These are phyloP conservation scores for Daubentonia madagascariensis DNA, from an alignment of 2,113 vertebrate genomes.

Conservation along the genomic window DNA sequence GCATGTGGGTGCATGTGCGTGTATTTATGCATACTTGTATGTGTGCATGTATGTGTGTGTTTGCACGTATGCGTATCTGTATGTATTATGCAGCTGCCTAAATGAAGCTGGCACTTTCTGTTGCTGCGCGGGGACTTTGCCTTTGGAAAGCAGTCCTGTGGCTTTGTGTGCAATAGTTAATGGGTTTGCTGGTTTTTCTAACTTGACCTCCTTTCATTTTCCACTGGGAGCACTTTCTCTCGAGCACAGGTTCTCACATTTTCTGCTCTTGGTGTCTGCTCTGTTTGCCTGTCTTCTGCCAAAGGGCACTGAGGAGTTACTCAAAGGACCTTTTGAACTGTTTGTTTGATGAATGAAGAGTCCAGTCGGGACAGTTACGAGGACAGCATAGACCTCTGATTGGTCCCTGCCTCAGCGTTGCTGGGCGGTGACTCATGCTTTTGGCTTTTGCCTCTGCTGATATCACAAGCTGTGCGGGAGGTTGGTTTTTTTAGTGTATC, in stretches of 20 bases:
- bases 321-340: slow-evolving; percentile 20
- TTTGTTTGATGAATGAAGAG: not conserved
- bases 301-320: not conserved
- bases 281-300: slow-evolving; percentile 32
- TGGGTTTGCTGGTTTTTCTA: not conserved
- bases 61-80: accelerated
- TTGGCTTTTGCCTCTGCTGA: slow-evolving; percentile 5
- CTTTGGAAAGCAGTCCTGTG: not conserved
- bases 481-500: not conserved
- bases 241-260: not conserved
- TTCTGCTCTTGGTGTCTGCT: not conserved
- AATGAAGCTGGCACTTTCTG: not conserved
- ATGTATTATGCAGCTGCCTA: not conserved
- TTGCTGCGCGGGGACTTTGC: not conserved
- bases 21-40: accelerated
- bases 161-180: not conserved
- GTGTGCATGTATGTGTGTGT: not conserved
- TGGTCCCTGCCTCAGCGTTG: not conserved
- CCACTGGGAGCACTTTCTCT: not conserved
- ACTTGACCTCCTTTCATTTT: not conserved
- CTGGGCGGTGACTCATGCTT: not conserved
- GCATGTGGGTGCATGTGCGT: not conserved
- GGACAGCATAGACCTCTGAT: not conserved
- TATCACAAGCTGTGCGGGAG: not conserved
- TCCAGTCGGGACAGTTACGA: not conserved